Percentiles rank a stretch among this genome's conserved stretches.
Evolutionary conservation across 2,888 invertebrate genomes (phyloP).

Genomic region (Chymomyza amoena): DNA sequence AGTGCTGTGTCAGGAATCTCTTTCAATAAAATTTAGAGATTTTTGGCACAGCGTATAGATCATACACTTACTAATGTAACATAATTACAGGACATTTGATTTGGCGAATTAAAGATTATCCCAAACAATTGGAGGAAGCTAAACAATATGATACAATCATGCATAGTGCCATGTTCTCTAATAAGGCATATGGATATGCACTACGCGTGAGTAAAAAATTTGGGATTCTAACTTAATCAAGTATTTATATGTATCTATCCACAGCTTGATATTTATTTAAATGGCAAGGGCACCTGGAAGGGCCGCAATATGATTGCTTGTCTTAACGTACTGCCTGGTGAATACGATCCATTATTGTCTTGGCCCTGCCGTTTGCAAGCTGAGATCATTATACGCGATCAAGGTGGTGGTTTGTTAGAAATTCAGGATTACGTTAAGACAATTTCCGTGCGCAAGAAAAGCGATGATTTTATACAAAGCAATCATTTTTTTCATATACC

Average conservation of each 20-base stretch:
- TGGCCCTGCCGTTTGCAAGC: slow-evolving; percentile 87
- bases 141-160: slow-evolving; percentile 83
- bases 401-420: slow-evolving; percentile 79
- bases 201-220: slow-evolving; percentile 81
- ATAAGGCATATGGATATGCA: slow-evolving; percentile 87
- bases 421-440: slow-evolving; percentile 83
- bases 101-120: slow-evolving; percentile 85
- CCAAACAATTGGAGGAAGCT: slow-evolving; percentile 84
- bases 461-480: slow-evolving; percentile 76
- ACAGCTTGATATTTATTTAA: slow-evolving; percentile 84
- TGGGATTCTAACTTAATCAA: not conserved
- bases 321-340: slow-evolving; percentile 84
- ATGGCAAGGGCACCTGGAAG: slow-evolving; percentile 88
- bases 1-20: too few species aligned
- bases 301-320: slow-evolving; percentile 86
- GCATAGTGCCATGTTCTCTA: slow-evolving; percentile 85
- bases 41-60: too few species aligned
- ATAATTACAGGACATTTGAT: slow-evolving; percentile 81
- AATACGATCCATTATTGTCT: slow-evolving; percentile 84
- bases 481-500: slow-evolving; percentile 78
- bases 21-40: too few species aligned
- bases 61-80: not conserved
- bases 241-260: slow-evolving; percentile 16
- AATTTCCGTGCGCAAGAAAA: slow-evolving; percentile 81
- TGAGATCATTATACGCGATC: slow-evolving; percentile 84